Percentiles rank a stretch among this genome's conserved stretches.
Conservation (phyloP, 2,888 invertebrate species). For the Scrobipalpa atriplicella region DNA sequence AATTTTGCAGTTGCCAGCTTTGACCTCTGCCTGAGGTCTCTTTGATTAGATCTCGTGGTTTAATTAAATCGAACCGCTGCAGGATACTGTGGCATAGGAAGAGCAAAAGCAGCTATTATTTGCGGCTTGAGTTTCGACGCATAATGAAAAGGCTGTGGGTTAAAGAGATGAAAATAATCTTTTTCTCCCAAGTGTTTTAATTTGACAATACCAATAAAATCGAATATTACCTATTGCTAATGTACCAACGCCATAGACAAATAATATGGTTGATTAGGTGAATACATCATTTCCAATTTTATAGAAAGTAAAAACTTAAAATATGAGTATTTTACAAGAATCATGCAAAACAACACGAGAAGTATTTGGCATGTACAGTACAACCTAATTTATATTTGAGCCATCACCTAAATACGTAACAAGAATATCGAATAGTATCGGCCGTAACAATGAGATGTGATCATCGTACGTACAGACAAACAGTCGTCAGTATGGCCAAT, state of each 20-base stretch:
- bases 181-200: too few relatives aligned
- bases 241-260: too few relatives aligned
- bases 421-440: neutral
- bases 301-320: too few relatives aligned
- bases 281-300: too few relatives aligned
- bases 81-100: constrained; percentile 17
- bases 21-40: constrained; percentile 55
- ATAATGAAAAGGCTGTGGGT: neutral
- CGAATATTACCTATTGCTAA: too few relatives aligned
- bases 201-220: too few relatives aligned
- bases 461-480: neutral
- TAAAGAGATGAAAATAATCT: neutral
- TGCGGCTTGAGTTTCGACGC: neutral
- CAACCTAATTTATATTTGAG: neutral
- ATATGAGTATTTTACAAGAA: too few relatives aligned
- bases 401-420: neutral
- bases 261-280: too few relatives aligned
- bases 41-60: constrained; percentile 45
- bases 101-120: neutral
- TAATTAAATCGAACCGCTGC: constrained; percentile 37
- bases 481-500: constrained; percentile 41
- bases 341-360: too few relatives aligned
- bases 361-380: neutral
- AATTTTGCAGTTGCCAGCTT: neutral
- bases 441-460: constrained; percentile 10